These are phyloP conservation scores for Eugnorisma glareosa DNA, from an alignment of 2,888 invertebrate genomes.

Conservation along the genomic window DNA sequence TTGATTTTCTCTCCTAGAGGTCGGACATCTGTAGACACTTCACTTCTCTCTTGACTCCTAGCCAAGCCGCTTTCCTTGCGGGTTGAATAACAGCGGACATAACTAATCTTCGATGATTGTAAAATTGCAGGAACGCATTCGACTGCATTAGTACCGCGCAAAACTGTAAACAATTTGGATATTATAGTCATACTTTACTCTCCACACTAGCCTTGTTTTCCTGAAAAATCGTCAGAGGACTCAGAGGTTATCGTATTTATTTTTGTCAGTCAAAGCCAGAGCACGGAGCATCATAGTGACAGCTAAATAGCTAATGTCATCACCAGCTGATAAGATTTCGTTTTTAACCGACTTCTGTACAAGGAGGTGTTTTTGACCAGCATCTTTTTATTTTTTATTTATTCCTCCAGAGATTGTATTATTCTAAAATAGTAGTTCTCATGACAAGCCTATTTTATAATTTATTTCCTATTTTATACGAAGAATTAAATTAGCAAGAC, in stretches of 20 bases:
- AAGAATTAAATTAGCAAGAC: no score
- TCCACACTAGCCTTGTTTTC: slow-evolving; percentile 5
- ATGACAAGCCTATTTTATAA: neutral
- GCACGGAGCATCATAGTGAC: no score
- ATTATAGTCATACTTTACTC: slow-evolving; percentile 81
- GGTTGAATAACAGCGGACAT: slow-evolving; percentile 76
- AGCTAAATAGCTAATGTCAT: slow-evolving; percentile 41
- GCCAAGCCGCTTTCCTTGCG: slow-evolving; percentile 80
- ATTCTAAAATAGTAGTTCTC: neutral
- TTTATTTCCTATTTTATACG: neutral
- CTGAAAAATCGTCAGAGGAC: slow-evolving; percentile 15
- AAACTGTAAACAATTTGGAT: slow-evolving; percentile 81
- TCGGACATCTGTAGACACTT: slow-evolving; percentile 91
- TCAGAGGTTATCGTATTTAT: slow-evolving; percentile 47
- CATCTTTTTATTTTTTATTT: neutral
- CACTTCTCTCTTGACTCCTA: slow-evolving; percentile 81
- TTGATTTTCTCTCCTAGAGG: slow-evolving; percentile 95
- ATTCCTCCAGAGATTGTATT: neutral
- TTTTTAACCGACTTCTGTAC: neutral
- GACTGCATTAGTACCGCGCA: slow-evolving; percentile 74
- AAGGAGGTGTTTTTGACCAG: neutral
- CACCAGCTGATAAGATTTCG: slow-evolving; percentile 44
- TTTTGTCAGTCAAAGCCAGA: slow-evolving; percentile 18
- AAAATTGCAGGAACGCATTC: slow-evolving; percentile 73
- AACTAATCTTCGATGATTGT: slow-evolving; percentile 73